These are phyloP conservation scores for Haemorhous mexicanus DNA, from an alignment of 2,113 vertebrate genomes.

Conservation along the genomic window DNA sequence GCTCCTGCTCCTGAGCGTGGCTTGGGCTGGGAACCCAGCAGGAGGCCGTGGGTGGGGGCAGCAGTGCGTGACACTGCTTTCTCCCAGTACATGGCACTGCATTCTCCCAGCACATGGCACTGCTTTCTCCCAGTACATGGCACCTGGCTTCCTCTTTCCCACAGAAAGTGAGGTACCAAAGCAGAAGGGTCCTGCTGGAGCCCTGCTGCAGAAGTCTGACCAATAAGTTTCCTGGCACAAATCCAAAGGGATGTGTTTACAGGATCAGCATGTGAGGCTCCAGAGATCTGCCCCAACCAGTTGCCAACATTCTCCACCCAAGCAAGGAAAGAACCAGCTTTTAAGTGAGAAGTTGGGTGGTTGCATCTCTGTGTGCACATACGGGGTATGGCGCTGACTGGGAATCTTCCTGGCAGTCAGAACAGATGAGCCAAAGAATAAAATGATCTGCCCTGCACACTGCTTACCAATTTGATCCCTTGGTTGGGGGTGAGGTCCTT, in stretches of 20 bases:
- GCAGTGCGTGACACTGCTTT: neutral
- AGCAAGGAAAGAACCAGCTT: neutral
- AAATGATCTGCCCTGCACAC: neutral
- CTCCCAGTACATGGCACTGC: no score
- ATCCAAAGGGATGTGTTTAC: neutral
- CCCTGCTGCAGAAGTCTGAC: neutral
- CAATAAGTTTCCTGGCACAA: neutral
- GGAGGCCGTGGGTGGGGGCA: accelerated
- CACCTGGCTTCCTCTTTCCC: no score
- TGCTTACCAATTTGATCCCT: neutral
- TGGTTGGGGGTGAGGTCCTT: neutral
- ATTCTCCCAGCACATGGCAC: no score
- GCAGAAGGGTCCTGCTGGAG: neutral
- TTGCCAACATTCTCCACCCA: neutral
- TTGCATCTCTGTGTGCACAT: neutral
- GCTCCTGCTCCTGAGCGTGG: neutral
- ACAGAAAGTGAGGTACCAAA: neutral
- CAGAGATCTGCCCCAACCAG: neutral
- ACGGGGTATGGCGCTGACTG: neutral
- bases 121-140: no score
- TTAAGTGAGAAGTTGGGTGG: neutral
- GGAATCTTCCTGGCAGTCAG: neutral
- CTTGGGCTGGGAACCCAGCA: neutral
- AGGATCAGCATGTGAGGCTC: neutral
- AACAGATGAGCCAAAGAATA: neutral